Evolutionary conservation across 2,888 invertebrate species (phyloP).

Genomic region (Hoplodrina ambigua): DNA sequence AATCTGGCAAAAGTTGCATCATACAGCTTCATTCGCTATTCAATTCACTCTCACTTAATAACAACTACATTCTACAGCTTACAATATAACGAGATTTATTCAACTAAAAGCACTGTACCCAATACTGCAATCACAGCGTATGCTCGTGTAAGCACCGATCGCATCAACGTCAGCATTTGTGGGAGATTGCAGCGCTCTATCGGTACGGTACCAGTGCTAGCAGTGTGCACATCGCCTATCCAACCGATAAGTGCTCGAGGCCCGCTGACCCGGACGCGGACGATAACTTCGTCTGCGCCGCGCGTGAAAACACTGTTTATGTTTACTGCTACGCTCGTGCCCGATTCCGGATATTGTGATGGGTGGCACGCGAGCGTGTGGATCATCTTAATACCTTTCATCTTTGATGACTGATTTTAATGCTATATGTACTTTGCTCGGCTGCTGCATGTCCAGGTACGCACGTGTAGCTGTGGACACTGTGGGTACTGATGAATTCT

Average conservation of each 20-base stretch:
- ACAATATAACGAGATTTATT: background rate
- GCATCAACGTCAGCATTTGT: constrained; percentile 23
- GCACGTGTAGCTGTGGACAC: background rate
- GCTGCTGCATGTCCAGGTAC: background rate
- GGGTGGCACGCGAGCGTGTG: constrained; percentile 40
- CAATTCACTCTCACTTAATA: background rate
- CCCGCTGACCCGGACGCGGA: constrained; percentile 80
- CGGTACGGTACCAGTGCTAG: constrained; percentile 7
- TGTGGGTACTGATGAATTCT: background rate
- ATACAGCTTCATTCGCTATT: background rate
- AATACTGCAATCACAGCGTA: constrained; percentile 16
- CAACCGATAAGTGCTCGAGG: constrained; percentile 59
- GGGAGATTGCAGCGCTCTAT: constrained; percentile 21
- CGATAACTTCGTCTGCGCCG: constrained; percentile 79
- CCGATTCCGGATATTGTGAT: constrained; percentile 65
- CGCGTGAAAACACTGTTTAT: constrained; percentile 80
- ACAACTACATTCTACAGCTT: background rate
- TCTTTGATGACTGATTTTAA: constrained; percentile 6
- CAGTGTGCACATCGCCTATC: constrained; percentile 50
- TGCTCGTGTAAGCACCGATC: constrained; percentile 22
- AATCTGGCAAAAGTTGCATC: constrained; percentile 18
- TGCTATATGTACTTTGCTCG: constrained; percentile 3
- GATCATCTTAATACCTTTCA: constrained; percentile 39
- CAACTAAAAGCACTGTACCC: constrained; percentile 1
- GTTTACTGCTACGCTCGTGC: constrained; percentile 71